phyloP scores from a whole-genome alignment of 2,797 vertebrate genomes.

The Dermochelys coriacea region DNA sequence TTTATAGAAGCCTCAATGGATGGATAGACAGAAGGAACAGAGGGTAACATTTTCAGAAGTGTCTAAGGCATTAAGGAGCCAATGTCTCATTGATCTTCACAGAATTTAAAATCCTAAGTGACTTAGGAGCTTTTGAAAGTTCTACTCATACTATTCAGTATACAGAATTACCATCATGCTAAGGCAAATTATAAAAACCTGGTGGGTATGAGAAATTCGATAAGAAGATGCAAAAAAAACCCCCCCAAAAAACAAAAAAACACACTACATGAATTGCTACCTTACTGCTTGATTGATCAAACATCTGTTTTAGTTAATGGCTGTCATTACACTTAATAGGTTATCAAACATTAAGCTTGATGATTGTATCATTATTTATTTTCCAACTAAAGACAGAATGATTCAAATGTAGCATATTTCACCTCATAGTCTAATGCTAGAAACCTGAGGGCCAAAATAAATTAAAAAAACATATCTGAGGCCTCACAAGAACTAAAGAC shows the following conservation, averaged over 20 bases:
- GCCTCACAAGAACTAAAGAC: not conserved
- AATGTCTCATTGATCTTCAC: not conserved
- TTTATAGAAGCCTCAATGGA: not conserved
- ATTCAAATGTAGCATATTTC: not conserved
- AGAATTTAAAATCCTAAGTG: not conserved
- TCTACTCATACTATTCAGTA: not conserved
- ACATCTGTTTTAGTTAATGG: not conserved
- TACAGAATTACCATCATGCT: not conserved
- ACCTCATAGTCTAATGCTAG: constrained; percentile 16
- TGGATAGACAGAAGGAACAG: not conserved
- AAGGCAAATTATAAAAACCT: not conserved
- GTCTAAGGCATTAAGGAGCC: not conserved
- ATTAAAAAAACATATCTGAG: not conserved
- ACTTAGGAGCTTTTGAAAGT: not conserved
- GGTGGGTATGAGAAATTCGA: not conserved
- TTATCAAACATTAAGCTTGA: not conserved
- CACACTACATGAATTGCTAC: not conserved
- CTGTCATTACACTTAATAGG: not conserved
- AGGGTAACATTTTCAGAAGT: not conserved
- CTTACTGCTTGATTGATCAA: not conserved
- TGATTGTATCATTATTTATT: not conserved
- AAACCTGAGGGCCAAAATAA: not conserved
- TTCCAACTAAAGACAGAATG: not conserved
- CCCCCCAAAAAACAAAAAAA: no score
- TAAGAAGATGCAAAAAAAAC: not conserved